phyloP scores from a whole-genome alignment of 2,113 vertebrate species.

The Corapipo altera region DNA sequence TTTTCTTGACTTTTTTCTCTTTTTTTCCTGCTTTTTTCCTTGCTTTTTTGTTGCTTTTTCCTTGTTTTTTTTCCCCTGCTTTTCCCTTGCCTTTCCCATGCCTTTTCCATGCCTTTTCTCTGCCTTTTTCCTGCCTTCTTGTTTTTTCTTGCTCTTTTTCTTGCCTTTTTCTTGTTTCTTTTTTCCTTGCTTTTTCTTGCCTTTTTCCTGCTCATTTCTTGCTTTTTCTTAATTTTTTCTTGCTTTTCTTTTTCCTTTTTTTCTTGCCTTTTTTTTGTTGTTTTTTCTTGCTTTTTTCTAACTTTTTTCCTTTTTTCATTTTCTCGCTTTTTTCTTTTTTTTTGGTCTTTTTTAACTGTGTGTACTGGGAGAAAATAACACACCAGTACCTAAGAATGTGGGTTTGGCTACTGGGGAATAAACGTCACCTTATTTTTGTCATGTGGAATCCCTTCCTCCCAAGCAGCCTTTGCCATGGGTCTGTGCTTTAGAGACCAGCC shows the following conservation, averaged over 20 bases:
- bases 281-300: not conserved
- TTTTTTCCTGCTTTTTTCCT: too few relatives aligned
- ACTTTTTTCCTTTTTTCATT: not conserved
- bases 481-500: not conserved
- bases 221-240: not conserved
- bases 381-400: not conserved
- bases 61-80: too few relatives aligned
- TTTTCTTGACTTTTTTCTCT: too few relatives aligned
- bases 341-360: not conserved
- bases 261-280: too few relatives aligned
- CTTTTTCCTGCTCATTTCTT: not conserved
- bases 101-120: not conserved
- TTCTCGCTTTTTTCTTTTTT: not conserved
- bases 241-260: not conserved
- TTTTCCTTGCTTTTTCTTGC: not conserved
- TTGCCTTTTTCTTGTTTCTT: not conserved
- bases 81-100: not conserved
- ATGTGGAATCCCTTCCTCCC: not conserved
- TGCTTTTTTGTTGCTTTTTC: too few relatives aligned
- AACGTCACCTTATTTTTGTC: not conserved
- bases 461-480: not conserved
- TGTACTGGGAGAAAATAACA: not conserved
- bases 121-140: not conserved
- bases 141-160: too few relatives aligned
- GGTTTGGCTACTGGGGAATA: not conserved